Percentiles rank a stretch among this genome's conserved stretches.
These are phyloP conservation scores for Garra rufa DNA, from an alignment of 2,113 vertebrate genomes.

Conservation along the genomic window DNA sequence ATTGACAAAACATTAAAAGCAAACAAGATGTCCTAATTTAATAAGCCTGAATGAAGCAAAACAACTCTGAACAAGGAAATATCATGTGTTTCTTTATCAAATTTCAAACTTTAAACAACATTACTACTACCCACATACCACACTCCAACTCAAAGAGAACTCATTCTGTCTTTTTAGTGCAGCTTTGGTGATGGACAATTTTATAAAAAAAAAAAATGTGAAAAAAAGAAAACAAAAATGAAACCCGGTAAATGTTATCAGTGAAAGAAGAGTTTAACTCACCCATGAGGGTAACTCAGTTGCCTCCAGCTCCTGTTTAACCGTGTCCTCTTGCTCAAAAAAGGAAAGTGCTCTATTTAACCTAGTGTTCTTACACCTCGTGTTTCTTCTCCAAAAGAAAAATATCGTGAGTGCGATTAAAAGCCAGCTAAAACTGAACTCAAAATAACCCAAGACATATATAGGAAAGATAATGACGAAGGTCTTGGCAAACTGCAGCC, in stretches of 20 bases:
- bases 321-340: constrained; percentile 85
- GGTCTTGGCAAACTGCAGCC: constrained; percentile 86
- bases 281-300: constrained; percentile 93
- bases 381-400: constrained; percentile 85
- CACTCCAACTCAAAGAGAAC: background rate
- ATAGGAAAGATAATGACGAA: constrained; percentile 92
- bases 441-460: constrained; percentile 92
- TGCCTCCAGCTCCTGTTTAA: constrained; percentile 77
- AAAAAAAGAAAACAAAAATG: no score
- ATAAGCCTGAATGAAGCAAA: background rate
- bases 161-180: background rate
- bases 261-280: constrained; percentile 65
- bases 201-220: background rate
- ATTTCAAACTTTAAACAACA: background rate
- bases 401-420: constrained; percentile 86
- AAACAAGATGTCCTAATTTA: background rate
- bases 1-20: background rate
- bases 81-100: background rate
- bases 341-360: constrained; percentile 84
- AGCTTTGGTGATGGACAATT: background rate
- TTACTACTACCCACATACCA: background rate
- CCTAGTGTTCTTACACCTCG: constrained; percentile 77
- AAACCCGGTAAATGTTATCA: background rate
- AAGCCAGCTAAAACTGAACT: constrained; percentile 95
- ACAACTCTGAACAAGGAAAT: background rate